Conservation (phyloP, 2,888 invertebrate species). For the Drosophila cyrtoloma region DNA sequence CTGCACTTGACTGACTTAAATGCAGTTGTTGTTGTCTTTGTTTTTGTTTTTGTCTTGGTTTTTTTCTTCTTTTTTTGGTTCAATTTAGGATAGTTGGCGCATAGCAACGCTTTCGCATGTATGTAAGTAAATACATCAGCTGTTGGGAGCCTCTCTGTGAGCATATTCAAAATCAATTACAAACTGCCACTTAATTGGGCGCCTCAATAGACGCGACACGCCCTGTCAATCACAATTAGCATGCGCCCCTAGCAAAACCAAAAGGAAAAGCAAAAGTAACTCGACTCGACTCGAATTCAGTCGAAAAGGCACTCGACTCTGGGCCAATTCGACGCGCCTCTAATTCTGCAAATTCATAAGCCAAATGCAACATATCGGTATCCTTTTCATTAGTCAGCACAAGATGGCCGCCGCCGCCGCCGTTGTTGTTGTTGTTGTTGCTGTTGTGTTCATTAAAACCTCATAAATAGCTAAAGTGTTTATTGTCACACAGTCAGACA, state of each 20-base stretch:
- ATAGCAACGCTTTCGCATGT: slow-evolving; percentile 35
- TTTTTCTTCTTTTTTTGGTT: neutral
- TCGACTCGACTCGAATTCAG: slow-evolving; percentile 18
- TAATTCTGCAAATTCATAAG: slow-evolving; percentile 80
- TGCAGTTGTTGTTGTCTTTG: slow-evolving; percentile 12
- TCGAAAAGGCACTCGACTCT: slow-evolving; percentile 28
- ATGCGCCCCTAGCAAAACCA: slow-evolving; percentile 61
- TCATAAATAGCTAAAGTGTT: slow-evolving; percentile 80
- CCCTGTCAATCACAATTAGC: slow-evolving; percentile 85
- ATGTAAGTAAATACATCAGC: slow-evolving; percentile 10
- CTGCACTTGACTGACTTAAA: slow-evolving; percentile 73
- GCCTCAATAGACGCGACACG: slow-evolving; percentile 76
- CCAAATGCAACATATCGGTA: slow-evolving; percentile 64
- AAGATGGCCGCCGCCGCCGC: slow-evolving; percentile 60
- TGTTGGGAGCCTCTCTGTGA: slow-evolving; percentile 11
- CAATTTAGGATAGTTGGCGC: slow-evolving; percentile 42
- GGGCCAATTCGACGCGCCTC: slow-evolving; percentile 67
- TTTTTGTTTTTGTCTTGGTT: neutral
- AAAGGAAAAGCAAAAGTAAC: too few species aligned
- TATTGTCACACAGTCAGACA: slow-evolving; percentile 62
- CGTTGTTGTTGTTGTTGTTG: slow-evolving; percentile 2
- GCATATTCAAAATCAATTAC: slow-evolving; percentile 74
- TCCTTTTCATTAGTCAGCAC: slow-evolving; percentile 71
- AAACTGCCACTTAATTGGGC: slow-evolving; percentile 75
- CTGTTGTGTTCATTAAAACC: slow-evolving; percentile 75